Evolutionary conservation across 2,113 vertebrate genomes (phyloP).

Genomic region (Heptranchias perlo): DNA sequence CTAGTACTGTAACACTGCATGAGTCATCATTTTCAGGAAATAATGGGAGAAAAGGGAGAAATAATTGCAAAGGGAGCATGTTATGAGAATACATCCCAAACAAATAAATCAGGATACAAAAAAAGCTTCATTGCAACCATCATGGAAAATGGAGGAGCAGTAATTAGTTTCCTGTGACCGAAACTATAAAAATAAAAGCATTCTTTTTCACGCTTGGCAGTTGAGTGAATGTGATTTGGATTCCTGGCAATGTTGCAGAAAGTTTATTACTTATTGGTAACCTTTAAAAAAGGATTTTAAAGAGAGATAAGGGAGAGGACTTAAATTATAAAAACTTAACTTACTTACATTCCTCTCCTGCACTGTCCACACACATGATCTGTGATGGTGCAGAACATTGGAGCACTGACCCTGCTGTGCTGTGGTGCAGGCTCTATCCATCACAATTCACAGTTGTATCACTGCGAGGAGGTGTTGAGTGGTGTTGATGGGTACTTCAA

Average conservation of each 20-base stretch:
- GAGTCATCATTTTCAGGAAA: background rate
- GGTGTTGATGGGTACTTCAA: background rate
- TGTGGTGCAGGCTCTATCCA: background rate
- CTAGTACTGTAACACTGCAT: background rate
- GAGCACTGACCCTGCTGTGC: background rate
- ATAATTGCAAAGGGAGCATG: background rate
- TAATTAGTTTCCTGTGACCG: background rate
- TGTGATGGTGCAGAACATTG: background rate
- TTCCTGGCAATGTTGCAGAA: background rate
- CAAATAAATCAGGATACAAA: background rate
- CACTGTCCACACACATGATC: background rate
- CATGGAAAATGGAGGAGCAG: background rate
- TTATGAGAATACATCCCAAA: slow-evolving; percentile 2
- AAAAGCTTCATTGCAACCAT: background rate
- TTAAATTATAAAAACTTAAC: background rate
- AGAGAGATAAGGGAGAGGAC: too few relatives aligned
- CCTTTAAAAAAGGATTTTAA: background rate
- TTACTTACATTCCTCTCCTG: background rate
- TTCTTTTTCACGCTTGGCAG: background rate
- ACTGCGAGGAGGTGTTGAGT: background rate
- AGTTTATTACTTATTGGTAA: background rate
- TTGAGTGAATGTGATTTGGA: background rate
- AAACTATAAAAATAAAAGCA: background rate
- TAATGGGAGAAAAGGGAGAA: background rate
- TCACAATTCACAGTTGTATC: background rate